phyloP scores from a whole-genome alignment of 2,113 vertebrate genomes.

The Campylomormyrus numenius region DNA sequence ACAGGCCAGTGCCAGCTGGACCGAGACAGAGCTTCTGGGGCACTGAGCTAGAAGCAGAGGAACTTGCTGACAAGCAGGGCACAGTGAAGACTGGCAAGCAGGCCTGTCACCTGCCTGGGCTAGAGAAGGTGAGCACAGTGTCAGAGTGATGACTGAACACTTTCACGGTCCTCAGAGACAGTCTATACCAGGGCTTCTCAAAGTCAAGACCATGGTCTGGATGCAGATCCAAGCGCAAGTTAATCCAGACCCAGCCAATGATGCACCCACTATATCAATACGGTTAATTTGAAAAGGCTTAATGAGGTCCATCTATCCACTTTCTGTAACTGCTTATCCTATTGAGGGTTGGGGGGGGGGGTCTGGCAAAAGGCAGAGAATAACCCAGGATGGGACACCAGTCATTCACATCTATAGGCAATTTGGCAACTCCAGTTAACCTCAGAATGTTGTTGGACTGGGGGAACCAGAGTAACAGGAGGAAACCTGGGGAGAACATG shows the following conservation, averaged over 20 bases:
- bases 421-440: no score
- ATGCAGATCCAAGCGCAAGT: not conserved
- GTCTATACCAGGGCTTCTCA: not conserved
- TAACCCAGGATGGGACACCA: no score
- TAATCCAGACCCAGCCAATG: not conserved
- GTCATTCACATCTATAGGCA: no score
- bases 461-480: no score
- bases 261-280: not conserved
- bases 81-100: not conserved
- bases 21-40: not conserved
- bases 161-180: not conserved
- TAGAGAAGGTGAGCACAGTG: not conserved
- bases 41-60: slow-evolving; percentile 4
- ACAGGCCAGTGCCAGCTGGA: not conserved
- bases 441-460: no score
- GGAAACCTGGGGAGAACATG: no score
- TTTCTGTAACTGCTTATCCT: no score
- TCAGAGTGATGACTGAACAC: not conserved
- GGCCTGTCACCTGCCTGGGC: not conserved
- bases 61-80: not conserved
- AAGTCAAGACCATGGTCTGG: not conserved
- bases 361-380: no score
- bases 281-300: not conserved
- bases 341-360: no score
- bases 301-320: not conserved